Base-by-base conservation (phyloP, 2,888 invertebrate species). In the Dichetophora obliterata region DNA sequence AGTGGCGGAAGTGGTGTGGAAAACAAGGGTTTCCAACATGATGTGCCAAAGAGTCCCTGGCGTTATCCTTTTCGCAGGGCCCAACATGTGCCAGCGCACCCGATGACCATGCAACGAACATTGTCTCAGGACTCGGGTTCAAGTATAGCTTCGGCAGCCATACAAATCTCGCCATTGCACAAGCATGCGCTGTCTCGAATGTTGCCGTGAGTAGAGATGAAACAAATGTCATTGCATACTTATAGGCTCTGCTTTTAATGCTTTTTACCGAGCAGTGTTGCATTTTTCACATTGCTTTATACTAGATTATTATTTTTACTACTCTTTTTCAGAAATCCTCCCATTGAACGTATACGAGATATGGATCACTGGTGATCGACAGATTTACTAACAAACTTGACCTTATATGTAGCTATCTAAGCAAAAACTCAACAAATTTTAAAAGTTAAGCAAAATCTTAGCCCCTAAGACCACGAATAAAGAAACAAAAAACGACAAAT, bases 21-120 rank as follows among this genome's bases (percentile, higher is more conserved):
- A 81, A 95, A 94, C 85, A 92, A 92, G 73, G 94, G 91, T 52
- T 95, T 93, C 86, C 94, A 94, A 84, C 85, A 83, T 85, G 92
- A 93, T 83, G 91, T 89, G 2, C 93, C 94, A 0, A 95, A 95
- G 87, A 93, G 94, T 43, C 93, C 94, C 0, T 95, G 94, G 95
- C 91, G 93, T 82, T 94, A 94, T 87, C 93, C 94, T 0, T 90
- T 91, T 78, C 87, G 90, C 16, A 85, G 91, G 5, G 80, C 86
- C 3, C 88, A 89, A 77, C 86, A 88, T 76, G 75, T 85, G 22
- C 82, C 82, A 34, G 65, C 82, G 3, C 86, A 85, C 79, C 84
- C 86, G 48, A 82, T 86, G 83, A 54, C 63, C 11, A 86, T 92
- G 86, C 90, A 91, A 89, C 91, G 89, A 88, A 91, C 90, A 85